Base-by-base conservation (phyloP, 2,113 vertebrate genomes). In the Chlamydotis undulata region DNA sequence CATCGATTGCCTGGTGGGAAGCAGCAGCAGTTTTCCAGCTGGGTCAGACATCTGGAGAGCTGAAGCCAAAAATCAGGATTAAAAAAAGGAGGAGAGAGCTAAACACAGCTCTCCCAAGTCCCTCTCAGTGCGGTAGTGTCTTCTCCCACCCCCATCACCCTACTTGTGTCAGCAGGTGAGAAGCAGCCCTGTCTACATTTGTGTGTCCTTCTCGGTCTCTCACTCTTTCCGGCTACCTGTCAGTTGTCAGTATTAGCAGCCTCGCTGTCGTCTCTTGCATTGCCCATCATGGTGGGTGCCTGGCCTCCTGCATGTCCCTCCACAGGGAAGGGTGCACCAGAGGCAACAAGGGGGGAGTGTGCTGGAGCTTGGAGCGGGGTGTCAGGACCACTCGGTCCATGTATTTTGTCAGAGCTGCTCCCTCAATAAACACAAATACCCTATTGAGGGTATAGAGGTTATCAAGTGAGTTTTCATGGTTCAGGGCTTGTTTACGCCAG, bases 81-180 rank as follows among this genome's bases (percentile, higher is more conserved):
- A 75, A 47, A 60, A 28, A 35, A 69, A 37, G 11, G 37, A 45
- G 65, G 37, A 67, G n/a, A 52, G 43, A 19, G 7, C n/a, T 85
- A 17, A 90, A 63, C 39, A 23, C 43, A 60, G 14, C 49, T 83
- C 28, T 89, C 22, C 43, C 26, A n/a, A 33, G 47, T 29, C 33
- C 43, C 6, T 83, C 24, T 37, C 2, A 5, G 47, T 71, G 53
- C 4, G 1, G 26, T 55, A 59, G 28, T 3, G 0, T 88, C 65
- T 73, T 71, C 43, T 82, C 31, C 35, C 26, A 29, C 25, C 11
- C 37, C 9, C 15, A 23, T 41, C 26, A 4, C 23, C 15, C 24
- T 71, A 4, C 47, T 76, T 68, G 25, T 73, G 59, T 41, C 37
- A 69, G 47, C 93, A 92, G 91, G 93, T 95, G 83, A 85, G 93